These are phyloP conservation scores for Epizoanthus rinbou DNA, from an alignment of 92 coral and sea anemone species.

Conservation along the genomic window DNA sequence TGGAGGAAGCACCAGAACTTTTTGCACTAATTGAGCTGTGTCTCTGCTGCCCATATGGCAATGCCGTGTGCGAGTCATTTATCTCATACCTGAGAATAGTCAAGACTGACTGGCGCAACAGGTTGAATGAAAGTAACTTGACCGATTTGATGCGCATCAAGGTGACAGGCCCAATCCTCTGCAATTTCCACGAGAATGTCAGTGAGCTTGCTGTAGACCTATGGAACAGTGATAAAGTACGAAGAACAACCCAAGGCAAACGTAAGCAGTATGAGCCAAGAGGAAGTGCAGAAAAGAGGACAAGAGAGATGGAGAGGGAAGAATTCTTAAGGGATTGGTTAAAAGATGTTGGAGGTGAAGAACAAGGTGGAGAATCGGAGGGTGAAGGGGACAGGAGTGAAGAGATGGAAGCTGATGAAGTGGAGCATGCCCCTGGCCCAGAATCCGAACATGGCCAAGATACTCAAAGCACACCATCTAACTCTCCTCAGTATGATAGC, in stretches of 20 bases:
- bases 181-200: slow-evolving; percentile 53
- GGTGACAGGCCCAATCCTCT: slow-evolving; percentile 67
- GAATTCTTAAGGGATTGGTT: slow-evolving; percentile 67
- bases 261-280: slow-evolving; percentile 64
- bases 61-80: slow-evolving; percentile 60
- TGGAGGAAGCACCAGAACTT: slow-evolving; percentile 56
- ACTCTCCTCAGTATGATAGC: too few species aligned
- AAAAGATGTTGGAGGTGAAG: slow-evolving; percentile 51
- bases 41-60: slow-evolving; percentile 70
- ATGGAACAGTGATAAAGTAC: slow-evolving; percentile 56
- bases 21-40: slow-evolving; percentile 57
- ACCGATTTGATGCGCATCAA: slow-evolving; percentile 60
- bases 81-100: slow-evolving; percentile 61
- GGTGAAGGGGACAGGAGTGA: too few species aligned
- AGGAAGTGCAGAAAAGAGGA: slow-evolving; percentile 56
- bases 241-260: slow-evolving; percentile 61
- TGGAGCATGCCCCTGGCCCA: too few species aligned
- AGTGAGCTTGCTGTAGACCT: slow-evolving; percentile 69
- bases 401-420: too few species aligned
- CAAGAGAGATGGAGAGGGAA: slow-evolving; percentile 63
- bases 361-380: slow-evolving; percentile 44
- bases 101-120: slow-evolving; percentile 69
- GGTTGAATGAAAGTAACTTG: slow-evolving; percentile 59
- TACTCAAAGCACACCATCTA: too few species aligned
- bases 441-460: too few species aligned